Conservation (phyloP, 2,797 vertebrate genomes). For the Malacoraja senta region DNA sequence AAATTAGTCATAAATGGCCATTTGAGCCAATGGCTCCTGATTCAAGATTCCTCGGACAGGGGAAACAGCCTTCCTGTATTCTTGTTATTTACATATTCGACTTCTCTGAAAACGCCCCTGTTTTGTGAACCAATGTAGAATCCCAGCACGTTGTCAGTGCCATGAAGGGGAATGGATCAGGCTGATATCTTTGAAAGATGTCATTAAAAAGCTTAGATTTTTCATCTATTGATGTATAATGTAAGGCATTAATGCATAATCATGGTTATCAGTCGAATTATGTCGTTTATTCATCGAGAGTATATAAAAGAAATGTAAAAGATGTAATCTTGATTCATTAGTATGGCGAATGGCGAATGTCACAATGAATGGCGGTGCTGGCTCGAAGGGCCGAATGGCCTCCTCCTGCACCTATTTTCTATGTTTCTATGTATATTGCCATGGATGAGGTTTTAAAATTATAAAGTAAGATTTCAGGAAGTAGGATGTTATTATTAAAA, state of each 20-base stretch:
- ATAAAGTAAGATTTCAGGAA: background rate
- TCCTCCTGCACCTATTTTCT: too few species aligned
- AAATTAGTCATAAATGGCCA: too few species aligned
- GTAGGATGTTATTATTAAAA: background rate
- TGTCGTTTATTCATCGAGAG: background rate
- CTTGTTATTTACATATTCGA: too few species aligned
- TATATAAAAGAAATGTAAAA: background rate
- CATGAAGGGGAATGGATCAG: background rate
- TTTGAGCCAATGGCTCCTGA: too few species aligned
- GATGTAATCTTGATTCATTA: background rate
- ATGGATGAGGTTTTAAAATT: background rate
- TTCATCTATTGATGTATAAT: background rate
- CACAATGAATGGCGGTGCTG: too few species aligned
- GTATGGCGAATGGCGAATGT: too few species aligned
- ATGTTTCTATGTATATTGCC: background rate
- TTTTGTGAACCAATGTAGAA: too few species aligned
- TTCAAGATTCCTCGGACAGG: too few species aligned
- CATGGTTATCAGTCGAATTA: background rate
- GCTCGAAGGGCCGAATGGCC: too few species aligned
- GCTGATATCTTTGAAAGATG: background rate
- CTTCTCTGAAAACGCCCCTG: too few species aligned
- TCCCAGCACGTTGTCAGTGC: too few species aligned
- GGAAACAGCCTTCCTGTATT: too few species aligned
- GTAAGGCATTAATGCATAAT: background rate
- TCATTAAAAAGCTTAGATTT: background rate